These are phyloP conservation scores for Bugulina stolonifera DNA, from an alignment of 2,888 invertebrate genomes.

Conservation along the genomic window DNA sequence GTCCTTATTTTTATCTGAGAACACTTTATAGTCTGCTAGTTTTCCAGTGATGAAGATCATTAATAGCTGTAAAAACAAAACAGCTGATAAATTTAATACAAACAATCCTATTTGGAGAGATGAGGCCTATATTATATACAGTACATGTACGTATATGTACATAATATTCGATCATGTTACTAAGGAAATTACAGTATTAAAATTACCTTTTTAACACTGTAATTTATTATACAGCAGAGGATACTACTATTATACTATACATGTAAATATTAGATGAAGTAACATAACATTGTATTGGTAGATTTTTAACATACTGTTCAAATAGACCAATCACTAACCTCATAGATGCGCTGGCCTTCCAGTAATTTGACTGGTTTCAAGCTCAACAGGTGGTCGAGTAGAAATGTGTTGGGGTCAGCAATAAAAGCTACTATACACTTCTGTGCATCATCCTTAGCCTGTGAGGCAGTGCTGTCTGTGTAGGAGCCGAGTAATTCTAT, in stretches of 20 bases:
- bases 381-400: constrained; percentile 85
- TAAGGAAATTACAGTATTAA: too few species aligned
- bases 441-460: constrained; percentile 86
- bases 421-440: constrained; percentile 87
- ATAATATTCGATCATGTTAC: too few species aligned
- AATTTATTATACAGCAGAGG: too few species aligned
- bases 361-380: constrained; percentile 90
- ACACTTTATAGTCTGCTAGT: constrained; percentile 80
- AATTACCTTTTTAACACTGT: too few species aligned
- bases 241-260: too few species aligned
- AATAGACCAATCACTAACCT: constrained; percentile 53
- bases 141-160: too few species aligned
- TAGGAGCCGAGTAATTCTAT: constrained; percentile 91
- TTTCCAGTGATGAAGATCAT: constrained; percentile 93
- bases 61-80: constrained; percentile 58
- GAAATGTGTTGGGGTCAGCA: constrained; percentile 88
- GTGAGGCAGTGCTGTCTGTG: constrained; percentile 91
- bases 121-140: too few species aligned
- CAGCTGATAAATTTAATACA: neutral
- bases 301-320: neutral
- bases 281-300: neutral
- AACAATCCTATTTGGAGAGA: neutral
- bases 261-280: neutral
- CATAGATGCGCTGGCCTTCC: constrained; percentile 89
- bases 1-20: constrained; percentile 85